Base-by-base conservation (phyloP, 2,888 invertebrate species). In the Notodonta dromedarius region DNA sequence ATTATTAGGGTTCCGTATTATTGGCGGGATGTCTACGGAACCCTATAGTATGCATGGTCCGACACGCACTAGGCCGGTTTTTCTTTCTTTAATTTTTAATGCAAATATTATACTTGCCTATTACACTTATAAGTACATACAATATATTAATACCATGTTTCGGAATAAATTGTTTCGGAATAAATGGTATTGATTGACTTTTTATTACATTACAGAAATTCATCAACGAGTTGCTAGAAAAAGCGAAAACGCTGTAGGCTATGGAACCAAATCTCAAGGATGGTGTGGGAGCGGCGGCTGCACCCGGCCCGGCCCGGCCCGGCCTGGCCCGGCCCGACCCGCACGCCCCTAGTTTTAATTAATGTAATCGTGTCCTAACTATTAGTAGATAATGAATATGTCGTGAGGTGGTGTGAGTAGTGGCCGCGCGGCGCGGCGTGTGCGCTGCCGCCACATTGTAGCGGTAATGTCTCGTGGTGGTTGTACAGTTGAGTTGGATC, bases 151-250 rank as follows among this genome's bases (percentile, higher is more conserved):
- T 24, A 24, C 24, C 24, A 24, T 24, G 24, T n/a, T n/a, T n/a
- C n/a, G n/a, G n/a, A n/a, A n/a, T 24, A 24, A 24, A 24, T 24
- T n/a, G n/a, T n/a, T 24, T 24, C 24, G 2, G 24, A 2, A 24
- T 24, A 24, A 24, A 24, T 24, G 2, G 24, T 24, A 24, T 24
- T 24, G 24, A 24, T 11, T 42, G 42, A 42, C 42, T 12, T 42
- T 35, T 5, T 42, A 11, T 42, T 42, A 42, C 11, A 79, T 96
- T 95, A 65, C 95, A 97, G 97, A 97, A 97, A 96, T 98, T 98
- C 92, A 97, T 97, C 88, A 97, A 97, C 87, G 97, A 97, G 91
- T 94, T 98, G 86, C 94, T 98, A 90, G 97, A 97, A 88, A 97
- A 97, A 90, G 97, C 97, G 86, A 97, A 97, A 94, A 97, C 97